phyloP scores from a whole-genome alignment of 2,888 invertebrate species.

The Petrolisthes cinctipes region DNA sequence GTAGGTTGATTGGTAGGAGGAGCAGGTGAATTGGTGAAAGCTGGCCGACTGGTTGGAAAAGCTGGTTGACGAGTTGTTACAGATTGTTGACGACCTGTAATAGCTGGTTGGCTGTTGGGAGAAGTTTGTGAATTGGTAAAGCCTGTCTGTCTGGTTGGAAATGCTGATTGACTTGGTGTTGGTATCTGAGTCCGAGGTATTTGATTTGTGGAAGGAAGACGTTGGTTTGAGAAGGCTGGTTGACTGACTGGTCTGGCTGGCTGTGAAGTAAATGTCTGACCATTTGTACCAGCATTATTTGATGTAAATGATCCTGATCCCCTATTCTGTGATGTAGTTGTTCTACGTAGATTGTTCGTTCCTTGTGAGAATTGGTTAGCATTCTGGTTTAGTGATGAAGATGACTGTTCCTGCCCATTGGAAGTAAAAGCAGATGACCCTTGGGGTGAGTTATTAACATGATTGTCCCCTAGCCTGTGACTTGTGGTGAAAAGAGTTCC shows the following conservation, averaged over 20 bases:
- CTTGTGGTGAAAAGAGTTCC: background rate
- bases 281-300: background rate
- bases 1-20: background rate
- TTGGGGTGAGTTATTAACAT: background rate
- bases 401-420: background rate
- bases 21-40: background rate
- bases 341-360: background rate
- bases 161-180: background rate
- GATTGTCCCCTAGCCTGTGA: background rate
- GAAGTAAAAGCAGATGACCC: background rate
- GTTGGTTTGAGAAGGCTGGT: background rate
- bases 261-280: background rate
- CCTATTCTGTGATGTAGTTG: background rate
- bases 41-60: slow-evolving; percentile 5
- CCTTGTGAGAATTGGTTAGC: background rate
- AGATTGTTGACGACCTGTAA: background rate
- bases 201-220: background rate
- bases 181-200: background rate
- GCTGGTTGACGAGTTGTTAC: slow-evolving; percentile 3
- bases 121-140: background rate
- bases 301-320: slow-evolving; percentile 8
- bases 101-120: background rate
- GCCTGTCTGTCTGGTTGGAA: background rate
- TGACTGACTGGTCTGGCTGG: background rate
- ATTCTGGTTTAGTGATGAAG: background rate